Evolutionary conservation across 2,888 invertebrate genomes (phyloP).

Genomic region (Anagyrus pseudococci): DNA sequence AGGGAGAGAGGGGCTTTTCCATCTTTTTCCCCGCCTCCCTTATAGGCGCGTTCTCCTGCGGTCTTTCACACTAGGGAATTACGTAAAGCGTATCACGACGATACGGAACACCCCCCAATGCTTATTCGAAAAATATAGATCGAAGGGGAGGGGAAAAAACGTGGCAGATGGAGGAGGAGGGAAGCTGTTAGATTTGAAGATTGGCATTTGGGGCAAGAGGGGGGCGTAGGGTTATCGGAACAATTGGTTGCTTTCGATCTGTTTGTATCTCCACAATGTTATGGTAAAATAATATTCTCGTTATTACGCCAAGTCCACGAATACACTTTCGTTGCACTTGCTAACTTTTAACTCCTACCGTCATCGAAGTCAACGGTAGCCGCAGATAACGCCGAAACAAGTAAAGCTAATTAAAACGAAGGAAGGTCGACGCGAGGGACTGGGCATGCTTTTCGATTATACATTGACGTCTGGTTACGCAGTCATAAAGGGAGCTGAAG

Average conservation of each 20-base stretch:
- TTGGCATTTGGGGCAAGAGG: slow-evolving; percentile 30
- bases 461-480: slow-evolving; percentile 14
- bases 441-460: slow-evolving; percentile 9
- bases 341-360: no score
- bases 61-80: slow-evolving; percentile 27
- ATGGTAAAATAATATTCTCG: no score
- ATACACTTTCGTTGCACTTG: no score
- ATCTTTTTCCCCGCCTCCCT: slow-evolving; percentile 17
- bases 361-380: no score
- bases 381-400: no score
- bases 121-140: neutral
- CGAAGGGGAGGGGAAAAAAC: slow-evolving; percentile 11
- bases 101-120: neutral
- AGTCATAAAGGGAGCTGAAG: slow-evolving; percentile 16
- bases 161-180: neutral
- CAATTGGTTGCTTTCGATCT: neutral
- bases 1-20: slow-evolving; percentile 24
- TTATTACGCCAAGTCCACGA: no score
- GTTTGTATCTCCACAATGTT: neutral
- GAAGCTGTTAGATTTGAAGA: slow-evolving; percentile 21
- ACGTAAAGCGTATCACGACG: slow-evolving; percentile 24
- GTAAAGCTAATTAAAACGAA: no score
- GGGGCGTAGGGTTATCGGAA: neutral
- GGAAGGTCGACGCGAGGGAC: neutral
- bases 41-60: neutral